Conservation (phyloP, 2,797 vertebrate genomes). For the Hippoglossus hippoglossus region DNA sequence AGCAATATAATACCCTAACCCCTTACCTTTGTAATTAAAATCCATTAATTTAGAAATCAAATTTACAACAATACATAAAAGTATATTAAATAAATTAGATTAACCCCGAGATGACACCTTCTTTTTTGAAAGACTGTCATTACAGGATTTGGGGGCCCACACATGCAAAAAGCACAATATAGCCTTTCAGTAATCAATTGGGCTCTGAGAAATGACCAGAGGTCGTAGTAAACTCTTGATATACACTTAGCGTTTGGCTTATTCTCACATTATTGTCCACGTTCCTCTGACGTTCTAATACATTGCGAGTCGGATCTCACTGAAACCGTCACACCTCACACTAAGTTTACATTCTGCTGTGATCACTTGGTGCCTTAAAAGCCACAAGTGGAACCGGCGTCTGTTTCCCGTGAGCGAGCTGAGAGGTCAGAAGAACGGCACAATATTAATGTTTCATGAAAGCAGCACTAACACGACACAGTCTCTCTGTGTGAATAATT, state of each 20-base stretch:
- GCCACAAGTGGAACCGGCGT: neutral
- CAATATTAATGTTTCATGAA: conserved; percentile 31
- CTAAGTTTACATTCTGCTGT: neutral
- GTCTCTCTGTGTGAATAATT: conserved; percentile 51
- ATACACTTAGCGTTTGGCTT: conserved; percentile 2
- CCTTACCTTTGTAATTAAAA: too few relatives aligned
- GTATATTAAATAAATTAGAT: too few relatives aligned
- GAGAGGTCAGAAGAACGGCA: conserved; percentile 21
- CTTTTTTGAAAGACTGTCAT: too few relatives aligned
- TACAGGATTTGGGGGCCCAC: too few relatives aligned
- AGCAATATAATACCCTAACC: too few relatives aligned
- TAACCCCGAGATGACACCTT: too few relatives aligned
- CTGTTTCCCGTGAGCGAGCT: conserved; percentile 8
- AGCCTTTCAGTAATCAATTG: too few relatives aligned
- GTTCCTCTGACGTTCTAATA: conserved; percentile 19
- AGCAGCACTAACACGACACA: conserved; percentile 9
- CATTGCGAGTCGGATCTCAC: neutral
- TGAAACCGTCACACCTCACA: neutral
- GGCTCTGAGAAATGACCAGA: too few relatives aligned
- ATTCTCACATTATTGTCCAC: conserved; percentile 14
- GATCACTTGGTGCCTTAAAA: neutral
- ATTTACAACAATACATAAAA: too few relatives aligned
- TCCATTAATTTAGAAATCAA: too few relatives aligned
- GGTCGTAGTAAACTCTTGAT: too few relatives aligned
- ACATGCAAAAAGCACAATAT: too few relatives aligned